Percentiles rank a stretch among this genome's conserved stretches.
phyloP scores from a whole-genome alignment of 2,113 vertebrate species.

The Ictidomys tridecemlineatus region DNA sequence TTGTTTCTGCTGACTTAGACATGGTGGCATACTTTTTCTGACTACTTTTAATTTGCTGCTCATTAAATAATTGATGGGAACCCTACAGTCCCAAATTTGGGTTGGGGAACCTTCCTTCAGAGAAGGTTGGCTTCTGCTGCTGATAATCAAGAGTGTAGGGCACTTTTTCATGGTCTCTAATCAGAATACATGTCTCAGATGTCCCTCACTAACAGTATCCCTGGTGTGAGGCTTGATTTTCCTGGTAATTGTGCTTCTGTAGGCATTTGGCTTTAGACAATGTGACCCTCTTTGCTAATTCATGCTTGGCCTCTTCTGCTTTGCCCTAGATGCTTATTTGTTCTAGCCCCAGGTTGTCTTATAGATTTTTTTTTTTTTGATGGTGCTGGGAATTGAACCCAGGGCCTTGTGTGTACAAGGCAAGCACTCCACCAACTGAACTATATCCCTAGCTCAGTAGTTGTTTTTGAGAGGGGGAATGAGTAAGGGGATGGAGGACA shows the following conservation, averaged over 20 bases:
- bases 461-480: constrained; percentile 11
- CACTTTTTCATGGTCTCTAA: not conserved
- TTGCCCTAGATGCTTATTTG: not conserved
- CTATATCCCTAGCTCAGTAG: not conserved
- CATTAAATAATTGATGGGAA: not conserved
- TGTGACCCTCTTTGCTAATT: not conserved
- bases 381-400: too few relatives aligned
- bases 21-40: not conserved
- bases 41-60: not conserved
- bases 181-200: not conserved
- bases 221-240: not conserved
- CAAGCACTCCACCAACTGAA: too few relatives aligned
- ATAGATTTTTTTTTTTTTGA: not conserved
- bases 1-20: not conserved
- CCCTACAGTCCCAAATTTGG: not conserved
- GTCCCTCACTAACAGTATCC: not conserved
- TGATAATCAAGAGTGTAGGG: not conserved
- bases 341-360: not conserved
- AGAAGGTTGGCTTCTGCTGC: not conserved
- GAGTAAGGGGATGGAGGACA: not conserved
- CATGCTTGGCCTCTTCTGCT: not conserved
- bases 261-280: not conserved
- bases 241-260: not conserved
- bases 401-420: too few relatives aligned
- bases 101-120: too few relatives aligned